These are phyloP conservation scores for Apogon hyalosoma DNA, from an alignment of 2,797 vertebrate genomes.

Conservation along the genomic window DNA sequence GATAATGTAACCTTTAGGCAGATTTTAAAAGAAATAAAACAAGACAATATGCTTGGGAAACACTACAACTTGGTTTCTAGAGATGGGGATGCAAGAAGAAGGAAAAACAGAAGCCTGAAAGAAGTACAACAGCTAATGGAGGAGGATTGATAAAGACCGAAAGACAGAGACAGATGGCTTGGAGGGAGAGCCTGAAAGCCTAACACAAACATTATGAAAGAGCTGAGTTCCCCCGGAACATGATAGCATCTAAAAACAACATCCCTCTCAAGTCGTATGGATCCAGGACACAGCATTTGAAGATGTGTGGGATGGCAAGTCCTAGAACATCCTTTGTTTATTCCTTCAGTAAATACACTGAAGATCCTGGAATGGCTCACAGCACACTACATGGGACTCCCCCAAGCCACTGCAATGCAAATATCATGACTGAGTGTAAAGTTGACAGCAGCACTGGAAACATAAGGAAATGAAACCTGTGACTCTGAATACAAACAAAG, in stretches of 20 bases:
- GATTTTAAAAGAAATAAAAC: no score
- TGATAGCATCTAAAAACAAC: constrained; percentile 71
- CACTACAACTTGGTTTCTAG: no score
- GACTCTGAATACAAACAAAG: background rate
- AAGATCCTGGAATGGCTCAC: constrained; percentile 42
- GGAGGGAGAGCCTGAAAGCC: background rate
- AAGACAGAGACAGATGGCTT: constrained; percentile 9
- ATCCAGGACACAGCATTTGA: constrained; percentile 37
- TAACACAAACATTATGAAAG: constrained; percentile 13
- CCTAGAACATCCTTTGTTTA: constrained; percentile 74
- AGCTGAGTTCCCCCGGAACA: constrained; percentile 3
- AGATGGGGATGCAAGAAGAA: background rate
- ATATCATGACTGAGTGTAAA: constrained; percentile 21
- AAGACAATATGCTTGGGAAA: no score
- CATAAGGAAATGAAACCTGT: constrained; percentile 12
- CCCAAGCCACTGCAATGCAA: constrained; percentile 33
- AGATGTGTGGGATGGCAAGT: constrained; percentile 68
- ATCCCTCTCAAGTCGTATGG: constrained; percentile 43
- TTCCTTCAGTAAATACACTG: constrained; percentile 71
- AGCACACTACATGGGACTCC: constrained; percentile 30
- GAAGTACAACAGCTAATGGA: background rate
- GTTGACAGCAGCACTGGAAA: background rate
- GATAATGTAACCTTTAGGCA: no score
- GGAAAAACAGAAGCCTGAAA: background rate
- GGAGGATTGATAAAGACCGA: background rate